Conservation (phyloP, 2,888 invertebrate species). For the Limenitis arthemis region DNA sequence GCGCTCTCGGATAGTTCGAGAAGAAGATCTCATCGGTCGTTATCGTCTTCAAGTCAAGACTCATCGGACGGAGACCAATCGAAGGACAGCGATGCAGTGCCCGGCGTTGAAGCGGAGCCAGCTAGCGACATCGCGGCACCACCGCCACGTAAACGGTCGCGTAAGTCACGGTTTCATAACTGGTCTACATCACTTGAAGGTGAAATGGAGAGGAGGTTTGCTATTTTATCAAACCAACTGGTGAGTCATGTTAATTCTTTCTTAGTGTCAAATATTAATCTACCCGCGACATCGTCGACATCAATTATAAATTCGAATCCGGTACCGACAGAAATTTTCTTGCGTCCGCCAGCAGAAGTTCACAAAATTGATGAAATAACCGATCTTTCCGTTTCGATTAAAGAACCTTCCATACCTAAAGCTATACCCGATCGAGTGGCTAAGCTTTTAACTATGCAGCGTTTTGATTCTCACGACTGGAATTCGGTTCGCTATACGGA, state of each 20-base stretch:
- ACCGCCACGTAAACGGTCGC: too few species aligned
- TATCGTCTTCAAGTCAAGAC: too few species aligned
- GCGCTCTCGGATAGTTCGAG: too few species aligned
- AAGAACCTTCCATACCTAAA: constrained; percentile 3
- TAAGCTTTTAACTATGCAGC: constrained; percentile 7
- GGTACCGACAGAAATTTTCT: background rate
- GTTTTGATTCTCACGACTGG: constrained; percentile 15
- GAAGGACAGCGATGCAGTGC: too few species aligned
- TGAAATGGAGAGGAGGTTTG: constrained; percentile 14
- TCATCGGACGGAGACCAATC: too few species aligned
- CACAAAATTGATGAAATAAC: constrained; percentile 4
- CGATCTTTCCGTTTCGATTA: constrained; percentile 1
- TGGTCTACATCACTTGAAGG: background rate
- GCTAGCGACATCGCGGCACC: too few species aligned
- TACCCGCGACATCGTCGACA: background rate
- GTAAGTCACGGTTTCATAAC: background rate
- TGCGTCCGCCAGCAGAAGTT: too few species aligned
- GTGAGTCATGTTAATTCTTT: constrained; percentile 17
- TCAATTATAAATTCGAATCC: background rate
- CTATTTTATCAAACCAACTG: constrained; percentile 14
- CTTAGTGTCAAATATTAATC: too few species aligned
- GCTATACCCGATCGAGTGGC: constrained; percentile 10
- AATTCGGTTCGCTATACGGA: constrained; percentile 16
- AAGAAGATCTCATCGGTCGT: too few species aligned
- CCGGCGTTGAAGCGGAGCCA: too few species aligned